phyloP scores from a whole-genome alignment of 2,113 vertebrate genomes.

The Litocranius walleri region DNA sequence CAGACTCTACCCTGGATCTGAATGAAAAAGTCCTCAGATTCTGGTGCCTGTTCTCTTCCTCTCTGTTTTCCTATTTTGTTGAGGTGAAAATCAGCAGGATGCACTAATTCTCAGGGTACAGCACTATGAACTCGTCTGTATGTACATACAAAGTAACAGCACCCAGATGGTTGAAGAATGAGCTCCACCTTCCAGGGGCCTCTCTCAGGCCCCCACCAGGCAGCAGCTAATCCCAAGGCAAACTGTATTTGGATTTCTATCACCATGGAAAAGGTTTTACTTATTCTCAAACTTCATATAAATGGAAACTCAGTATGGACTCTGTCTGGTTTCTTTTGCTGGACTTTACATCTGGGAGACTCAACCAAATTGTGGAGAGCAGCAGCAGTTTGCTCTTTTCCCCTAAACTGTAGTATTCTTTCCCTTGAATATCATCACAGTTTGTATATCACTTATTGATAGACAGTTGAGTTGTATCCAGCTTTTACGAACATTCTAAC shows the following conservation, averaged over 20 bases:
- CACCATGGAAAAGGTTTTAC: neutral
- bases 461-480: neutral
- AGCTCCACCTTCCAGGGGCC: neutral
- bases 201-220: neutral
- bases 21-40: neutral
- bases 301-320: neutral
- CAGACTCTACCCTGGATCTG: neutral
- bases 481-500: neutral
- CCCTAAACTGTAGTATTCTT: neutral
- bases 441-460: neutral
- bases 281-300: neutral
- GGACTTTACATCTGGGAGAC: neutral
- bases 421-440: neutral
- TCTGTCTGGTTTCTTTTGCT: neutral
- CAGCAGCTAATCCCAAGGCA: neutral
- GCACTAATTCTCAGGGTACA: neutral
- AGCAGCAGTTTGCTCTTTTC: neutral
- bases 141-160: neutral
- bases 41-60: neutral
- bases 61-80: neutral
- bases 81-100: neutral
- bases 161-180: neutral
- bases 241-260: neutral
- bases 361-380: neutral
- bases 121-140: neutral